phyloP scores from a whole-genome alignment of 2,797 vertebrate genomes.

The Pipistrellus pygmaeus region DNA sequence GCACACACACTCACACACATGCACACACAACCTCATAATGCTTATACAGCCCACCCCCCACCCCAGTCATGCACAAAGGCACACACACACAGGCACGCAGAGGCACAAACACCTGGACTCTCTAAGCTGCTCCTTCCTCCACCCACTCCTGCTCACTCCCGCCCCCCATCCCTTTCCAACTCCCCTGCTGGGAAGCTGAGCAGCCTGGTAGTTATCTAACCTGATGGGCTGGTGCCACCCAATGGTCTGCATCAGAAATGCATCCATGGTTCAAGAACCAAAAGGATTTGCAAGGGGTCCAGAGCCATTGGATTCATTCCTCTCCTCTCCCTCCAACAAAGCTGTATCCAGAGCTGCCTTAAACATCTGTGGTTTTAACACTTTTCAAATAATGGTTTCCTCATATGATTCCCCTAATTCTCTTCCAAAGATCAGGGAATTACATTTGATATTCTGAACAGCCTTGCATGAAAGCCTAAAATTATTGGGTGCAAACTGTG shows the following conservation, averaged over 20 bases:
- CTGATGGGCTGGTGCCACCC: conserved; percentile 88
- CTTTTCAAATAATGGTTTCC: not conserved
- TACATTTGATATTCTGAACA: not conserved
- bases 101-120: conserved; percentile 82
- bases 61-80: conserved; percentile 72
- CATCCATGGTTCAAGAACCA: conserved; percentile 69
- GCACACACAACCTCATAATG: conserved; percentile 59
- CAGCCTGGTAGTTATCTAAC: conserved; percentile 35
- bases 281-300: conserved; percentile 1
- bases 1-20: conserved; percentile 47
- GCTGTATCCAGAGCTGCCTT: conserved; percentile 5
- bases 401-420: not conserved
- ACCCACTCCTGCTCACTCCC: not conserved
- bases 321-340: not conserved
- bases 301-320: not conserved
- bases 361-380: not conserved
- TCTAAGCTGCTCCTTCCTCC: conserved; percentile 61
- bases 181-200: conserved; percentile 72
- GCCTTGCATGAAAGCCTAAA: conserved; percentile 5
- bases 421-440: conserved; percentile 18
- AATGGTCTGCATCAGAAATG: conserved; percentile 86
- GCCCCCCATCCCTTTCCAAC: not conserved
- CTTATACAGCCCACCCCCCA: conserved; percentile 69
- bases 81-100: conserved; percentile 67
- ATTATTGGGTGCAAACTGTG: not conserved